Conservation (phyloP, 2,113 vertebrate genomes). For the Ageneiosus marmoratus region DNA sequence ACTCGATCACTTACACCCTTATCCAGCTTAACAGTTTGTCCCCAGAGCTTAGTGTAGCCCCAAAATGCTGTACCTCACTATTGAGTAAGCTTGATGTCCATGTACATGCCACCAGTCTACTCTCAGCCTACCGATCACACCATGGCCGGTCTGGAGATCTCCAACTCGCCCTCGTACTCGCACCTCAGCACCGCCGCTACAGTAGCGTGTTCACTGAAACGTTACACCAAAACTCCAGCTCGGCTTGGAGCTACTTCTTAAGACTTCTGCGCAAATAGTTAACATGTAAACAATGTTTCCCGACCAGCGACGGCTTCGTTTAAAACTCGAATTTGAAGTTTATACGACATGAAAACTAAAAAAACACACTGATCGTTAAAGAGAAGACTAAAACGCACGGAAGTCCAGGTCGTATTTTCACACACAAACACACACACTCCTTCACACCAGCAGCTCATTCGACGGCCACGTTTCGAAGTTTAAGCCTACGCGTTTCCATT, state of each 20-base stretch:
- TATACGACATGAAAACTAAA: background rate
- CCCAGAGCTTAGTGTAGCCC: background rate
- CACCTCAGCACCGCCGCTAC: background rate
- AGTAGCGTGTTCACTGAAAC: background rate
- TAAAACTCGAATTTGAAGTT: background rate
- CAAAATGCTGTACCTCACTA: background rate
- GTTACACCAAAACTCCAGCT: background rate
- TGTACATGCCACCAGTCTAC: background rate
- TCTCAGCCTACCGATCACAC: background rate
- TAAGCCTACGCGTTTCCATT: conserved; percentile 58
- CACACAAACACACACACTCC: background rate
- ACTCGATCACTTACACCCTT: background rate
- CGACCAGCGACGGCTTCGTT: background rate
- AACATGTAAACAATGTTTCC: background rate
- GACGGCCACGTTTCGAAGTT: conserved; percentile 76
- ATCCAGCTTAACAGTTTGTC: conserved; percentile 2
- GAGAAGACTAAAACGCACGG: background rate
- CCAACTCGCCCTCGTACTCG: background rate
- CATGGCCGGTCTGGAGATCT: background rate
- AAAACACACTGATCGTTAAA: background rate
- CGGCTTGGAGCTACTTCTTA: background rate
- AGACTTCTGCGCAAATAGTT: background rate
- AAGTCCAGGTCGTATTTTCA: background rate
- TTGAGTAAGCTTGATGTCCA: too few relatives aligned
- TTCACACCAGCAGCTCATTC: conserved; percentile 30